Base-by-base conservation (phyloP, 2,888 invertebrate species). In the Noctua fimbriata region DNA sequence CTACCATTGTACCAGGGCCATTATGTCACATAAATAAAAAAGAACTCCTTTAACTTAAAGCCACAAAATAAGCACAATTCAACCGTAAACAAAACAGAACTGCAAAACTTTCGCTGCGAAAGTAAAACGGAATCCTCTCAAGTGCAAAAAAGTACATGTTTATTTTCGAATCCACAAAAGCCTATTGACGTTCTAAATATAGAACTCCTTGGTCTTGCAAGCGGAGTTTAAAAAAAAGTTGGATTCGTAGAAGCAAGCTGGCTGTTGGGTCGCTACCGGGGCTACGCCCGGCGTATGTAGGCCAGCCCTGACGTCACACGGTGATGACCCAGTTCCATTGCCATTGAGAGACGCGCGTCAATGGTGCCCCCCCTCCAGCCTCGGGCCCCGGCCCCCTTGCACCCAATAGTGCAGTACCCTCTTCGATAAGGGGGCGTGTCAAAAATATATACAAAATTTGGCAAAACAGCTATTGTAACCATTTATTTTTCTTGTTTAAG, bases 341-440 rank as follows among this genome's bases (percentile, higher is more conserved):
- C 96, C 96, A 97, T 97, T 96, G 96, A 97, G 95, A 94, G 94
- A 92, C 93, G 94, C 95, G 94, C 96, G 96, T 97, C 96, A 97
- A 97, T 96, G 96, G 96, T 96, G 92, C 91, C 93, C 90, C 91
- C 90, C 91, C 88, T 88, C 82, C 85, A 79, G 78, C 84, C 83
- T 78, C 83, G 83, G 44, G 81, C 71, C 67, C 67, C 69, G 10
- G 49, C 75, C 82, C 89, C 82, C 90, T 86, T 87, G 88, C 90
- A 86, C 86, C 88, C 84, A 91, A 90, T 91, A 92, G 88, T 90
- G 89, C 92, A 91, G 91, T 89, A 90, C 91, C 87, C 88, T 80
- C 87, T 5, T 28, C 72, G 44, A 73, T 78, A 69, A 73, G 60
- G 70, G 84, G 88, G 87, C 81, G 87, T 87, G 86, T 73, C 87